A percentile compares a stretch with the other conserved stretches of the same genome.
phyloP scores from a whole-genome alignment of 2,113 vertebrate genomes.

The Pleuronectes platessa region DNA sequence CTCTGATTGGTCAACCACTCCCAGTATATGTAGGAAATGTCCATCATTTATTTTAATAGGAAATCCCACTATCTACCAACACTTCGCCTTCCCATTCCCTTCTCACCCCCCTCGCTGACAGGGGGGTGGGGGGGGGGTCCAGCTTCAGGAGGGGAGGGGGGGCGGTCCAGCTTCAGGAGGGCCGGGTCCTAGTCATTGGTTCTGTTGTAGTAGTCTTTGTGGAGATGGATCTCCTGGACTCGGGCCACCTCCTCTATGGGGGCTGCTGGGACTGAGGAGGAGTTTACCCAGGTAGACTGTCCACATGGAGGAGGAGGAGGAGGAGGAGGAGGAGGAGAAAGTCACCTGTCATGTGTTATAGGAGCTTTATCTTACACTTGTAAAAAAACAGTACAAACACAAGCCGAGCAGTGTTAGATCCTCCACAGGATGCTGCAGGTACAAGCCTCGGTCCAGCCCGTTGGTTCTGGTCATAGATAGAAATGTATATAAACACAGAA shows the following conservation, averaged over 20 bases:
- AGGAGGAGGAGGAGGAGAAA: not conserved
- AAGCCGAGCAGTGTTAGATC: not conserved
- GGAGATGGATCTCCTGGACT: conserved; percentile 87
- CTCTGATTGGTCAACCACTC: too few relatives aligned
- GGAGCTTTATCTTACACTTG: not conserved
- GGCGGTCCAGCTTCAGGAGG: conserved; percentile 88
- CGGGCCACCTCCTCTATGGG: conserved; percentile 87
- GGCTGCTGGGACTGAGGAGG: conserved; percentile 78
- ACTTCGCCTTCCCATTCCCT: not conserved
- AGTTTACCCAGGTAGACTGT: conserved; percentile 90
- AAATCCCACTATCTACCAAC: not conserved
- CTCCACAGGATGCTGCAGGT: conserved; percentile 19
- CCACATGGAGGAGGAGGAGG: conserved; percentile 81
- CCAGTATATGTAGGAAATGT: too few relatives aligned
- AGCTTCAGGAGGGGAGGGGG: conserved; percentile 62
- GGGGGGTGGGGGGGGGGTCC: conserved; percentile 84
- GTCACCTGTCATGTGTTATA: not conserved
- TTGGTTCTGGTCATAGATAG: conserved; percentile 5
- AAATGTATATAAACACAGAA: conserved; percentile 16
- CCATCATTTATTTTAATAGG: too few relatives aligned
- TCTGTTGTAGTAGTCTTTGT: conserved; percentile 90
- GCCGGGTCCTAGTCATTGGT: conserved; percentile 93
- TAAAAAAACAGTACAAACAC: too few relatives aligned
- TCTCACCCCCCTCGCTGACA: conserved; percentile 86
- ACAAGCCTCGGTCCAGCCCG: not conserved